Evolutionary conservation across 2,888 invertebrate genomes (phyloP).

Genomic region (Chymomyza amoena): DNA sequence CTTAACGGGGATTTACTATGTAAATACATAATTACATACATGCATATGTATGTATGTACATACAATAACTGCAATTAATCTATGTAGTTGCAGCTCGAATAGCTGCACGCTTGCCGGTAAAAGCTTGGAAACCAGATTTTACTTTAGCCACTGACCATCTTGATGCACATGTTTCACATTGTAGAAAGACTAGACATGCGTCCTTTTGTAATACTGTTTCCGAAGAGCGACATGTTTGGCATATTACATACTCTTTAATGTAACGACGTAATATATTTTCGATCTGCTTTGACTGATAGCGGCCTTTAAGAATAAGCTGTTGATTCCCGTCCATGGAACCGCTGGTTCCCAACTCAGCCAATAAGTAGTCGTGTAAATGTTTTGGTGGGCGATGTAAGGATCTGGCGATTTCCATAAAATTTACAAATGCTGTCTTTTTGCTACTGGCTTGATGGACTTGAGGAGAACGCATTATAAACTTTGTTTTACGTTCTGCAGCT

Average conservation of each 20-base stretch:
- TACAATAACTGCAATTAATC: too few species aligned
- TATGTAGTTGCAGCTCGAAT: conserved; percentile 92
- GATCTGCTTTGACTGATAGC: conserved; percentile 99
- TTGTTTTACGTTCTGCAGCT: conserved; percentile 98
- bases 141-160: conserved; percentile 99
- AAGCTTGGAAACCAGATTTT: conserved; percentile 99
- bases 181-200: conserved; percentile 98
- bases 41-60: too few species aligned
- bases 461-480: conserved; percentile 99
- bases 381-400: conserved; percentile 95
- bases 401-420: conserved; percentile 96
- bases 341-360: conserved; percentile 98
- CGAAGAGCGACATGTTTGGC: conserved; percentile 99
- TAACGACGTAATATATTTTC: conserved; percentile 98
- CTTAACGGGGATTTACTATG: too few species aligned
- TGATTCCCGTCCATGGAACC: conserved; percentile 99
- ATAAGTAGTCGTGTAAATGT: conserved; percentile 97
- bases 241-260: conserved; percentile 99
- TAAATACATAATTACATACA: too few species aligned
- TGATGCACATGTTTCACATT: conserved; percentile 99
- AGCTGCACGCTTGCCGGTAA: conserved; percentile 98
- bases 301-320: conserved; percentile 98
- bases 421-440: conserved; percentile 99
- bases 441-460: conserved; percentile 98
- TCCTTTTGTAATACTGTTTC: conserved; percentile 99